Conservation (phyloP, 2,888 invertebrate species). For the Acronicta alni region DNA sequence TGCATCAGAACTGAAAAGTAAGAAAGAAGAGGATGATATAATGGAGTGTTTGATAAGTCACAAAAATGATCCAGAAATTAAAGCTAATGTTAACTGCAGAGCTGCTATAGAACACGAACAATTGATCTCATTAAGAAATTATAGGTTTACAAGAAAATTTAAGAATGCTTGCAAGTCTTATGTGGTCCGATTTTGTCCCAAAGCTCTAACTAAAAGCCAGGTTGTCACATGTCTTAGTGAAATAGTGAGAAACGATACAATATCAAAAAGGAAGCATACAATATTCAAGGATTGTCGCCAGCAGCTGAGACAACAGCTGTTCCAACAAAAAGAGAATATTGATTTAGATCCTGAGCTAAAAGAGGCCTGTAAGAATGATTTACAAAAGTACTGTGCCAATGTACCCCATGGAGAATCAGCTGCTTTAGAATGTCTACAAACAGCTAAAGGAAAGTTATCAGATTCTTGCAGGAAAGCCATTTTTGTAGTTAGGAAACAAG, state of each 20-base stretch:
- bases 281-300: conserved; percentile 97
- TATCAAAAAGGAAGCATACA: conserved; percentile 92
- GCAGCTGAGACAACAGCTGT: conserved; percentile 96
- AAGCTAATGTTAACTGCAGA: conserved; percentile 94
- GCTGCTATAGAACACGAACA: conserved; percentile 99
- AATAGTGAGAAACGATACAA: conserved; percentile 96
- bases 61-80: conserved; percentile 95
- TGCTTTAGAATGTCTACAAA: conserved; percentile 94
- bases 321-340: conserved; percentile 97
- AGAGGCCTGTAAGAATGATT: conserved; percentile 94
- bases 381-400: conserved; percentile 92
- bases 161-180: conserved; percentile 97
- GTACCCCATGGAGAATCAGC: conserved; percentile 91
- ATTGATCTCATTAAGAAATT: conserved; percentile 97
- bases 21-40: conserved; percentile 95
- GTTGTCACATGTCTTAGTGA: conserved; percentile 96
- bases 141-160: conserved; percentile 97
- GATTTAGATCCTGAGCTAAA: conserved; percentile 95
- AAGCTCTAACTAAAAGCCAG: conserved; percentile 93
- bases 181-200: conserved; percentile 92
- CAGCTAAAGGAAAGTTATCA: conserved; percentile 90
- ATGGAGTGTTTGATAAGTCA: conserved; percentile 98
- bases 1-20: conserved; percentile 90
- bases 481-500: conserved; percentile 95
- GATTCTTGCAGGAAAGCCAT: conserved; percentile 93